Evolutionary conservation across 2,113 vertebrate species (phyloP).

Genomic region (Ophthalmolycus amberensis): DNA sequence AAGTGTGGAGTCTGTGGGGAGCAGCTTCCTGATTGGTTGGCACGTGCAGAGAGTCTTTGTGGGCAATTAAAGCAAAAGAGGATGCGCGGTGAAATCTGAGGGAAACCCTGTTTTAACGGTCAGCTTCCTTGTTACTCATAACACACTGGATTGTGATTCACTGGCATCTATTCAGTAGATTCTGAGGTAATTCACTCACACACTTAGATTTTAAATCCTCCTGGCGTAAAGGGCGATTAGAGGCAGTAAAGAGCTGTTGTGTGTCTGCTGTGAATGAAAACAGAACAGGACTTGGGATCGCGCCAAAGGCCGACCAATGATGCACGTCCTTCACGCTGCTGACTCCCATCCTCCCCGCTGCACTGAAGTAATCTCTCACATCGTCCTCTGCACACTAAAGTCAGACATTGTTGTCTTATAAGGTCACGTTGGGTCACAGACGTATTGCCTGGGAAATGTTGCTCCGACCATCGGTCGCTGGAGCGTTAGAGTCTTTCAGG

Average conservation of each 20-base stretch:
- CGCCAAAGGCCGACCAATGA: conserved; percentile 23
- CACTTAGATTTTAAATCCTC: conserved; percentile 9
- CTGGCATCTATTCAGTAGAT: neutral
- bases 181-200: conserved; percentile 17
- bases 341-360: neutral
- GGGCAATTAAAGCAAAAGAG: conserved; percentile 5
- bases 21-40: neutral
- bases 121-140: neutral
- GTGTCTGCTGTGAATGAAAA: conserved; percentile 1
- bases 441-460: neutral
- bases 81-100: neutral
- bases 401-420: neutral
- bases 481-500: neutral
- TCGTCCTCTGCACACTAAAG: conserved; percentile 1
- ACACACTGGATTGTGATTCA: neutral
- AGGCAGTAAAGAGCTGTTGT: conserved; percentile 6
- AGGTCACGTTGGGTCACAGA: neutral
- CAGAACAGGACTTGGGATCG: conserved; percentile 22
- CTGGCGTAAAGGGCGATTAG: conserved; percentile 1
- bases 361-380: conserved; percentile 29
- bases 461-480: neutral
- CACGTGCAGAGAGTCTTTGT: neutral
- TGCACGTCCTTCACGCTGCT: conserved; percentile 34
- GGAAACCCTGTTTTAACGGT: conserved; percentile 12
- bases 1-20: neutral